phyloP scores from a whole-genome alignment of 2,888 invertebrate genomes.

The Drosophila kanekoi region DNA sequence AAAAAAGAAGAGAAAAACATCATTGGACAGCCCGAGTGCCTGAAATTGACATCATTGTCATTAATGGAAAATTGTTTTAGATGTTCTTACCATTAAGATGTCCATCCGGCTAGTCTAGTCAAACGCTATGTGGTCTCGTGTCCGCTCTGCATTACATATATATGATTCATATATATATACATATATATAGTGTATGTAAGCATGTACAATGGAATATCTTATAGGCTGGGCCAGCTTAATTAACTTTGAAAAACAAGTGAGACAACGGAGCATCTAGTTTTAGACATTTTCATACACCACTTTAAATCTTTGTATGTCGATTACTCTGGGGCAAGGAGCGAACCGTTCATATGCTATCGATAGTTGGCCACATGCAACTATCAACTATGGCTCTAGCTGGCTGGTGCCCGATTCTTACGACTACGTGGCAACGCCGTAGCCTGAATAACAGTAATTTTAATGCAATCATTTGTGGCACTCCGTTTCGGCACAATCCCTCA shows the following conservation, averaged over 20 bases:
- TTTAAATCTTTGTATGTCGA: no score
- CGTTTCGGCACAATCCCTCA: no score
- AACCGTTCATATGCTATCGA: not conserved
- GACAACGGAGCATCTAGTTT: no score
- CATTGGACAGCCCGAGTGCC: slow-evolving; percentile 34
- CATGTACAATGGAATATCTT: not conserved
- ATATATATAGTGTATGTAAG: not conserved
- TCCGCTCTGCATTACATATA: slow-evolving; percentile 7
- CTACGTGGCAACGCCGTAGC: no score
- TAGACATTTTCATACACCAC: no score
- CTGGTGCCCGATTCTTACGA: no score
- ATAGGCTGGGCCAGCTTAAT: not conserved
- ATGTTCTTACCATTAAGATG: slow-evolving; percentile 37
- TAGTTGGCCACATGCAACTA: not conserved
- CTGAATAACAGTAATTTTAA: not conserved
- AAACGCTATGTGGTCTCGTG: not conserved
- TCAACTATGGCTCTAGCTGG: not conserved
- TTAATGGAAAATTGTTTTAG: slow-evolving; percentile 78
- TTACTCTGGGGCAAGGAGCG: no score
- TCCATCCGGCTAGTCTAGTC: slow-evolving; percentile 26
- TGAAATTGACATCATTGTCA: slow-evolving; percentile 60
- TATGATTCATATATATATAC: not conserved
- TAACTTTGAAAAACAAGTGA: not conserved
- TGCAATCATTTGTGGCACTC: not conserved
- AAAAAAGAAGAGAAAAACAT: slow-evolving; percentile 1